Base-by-base conservation (phyloP, 1,140 invertebrate species). In the Phthorimaea operculella region DNA sequence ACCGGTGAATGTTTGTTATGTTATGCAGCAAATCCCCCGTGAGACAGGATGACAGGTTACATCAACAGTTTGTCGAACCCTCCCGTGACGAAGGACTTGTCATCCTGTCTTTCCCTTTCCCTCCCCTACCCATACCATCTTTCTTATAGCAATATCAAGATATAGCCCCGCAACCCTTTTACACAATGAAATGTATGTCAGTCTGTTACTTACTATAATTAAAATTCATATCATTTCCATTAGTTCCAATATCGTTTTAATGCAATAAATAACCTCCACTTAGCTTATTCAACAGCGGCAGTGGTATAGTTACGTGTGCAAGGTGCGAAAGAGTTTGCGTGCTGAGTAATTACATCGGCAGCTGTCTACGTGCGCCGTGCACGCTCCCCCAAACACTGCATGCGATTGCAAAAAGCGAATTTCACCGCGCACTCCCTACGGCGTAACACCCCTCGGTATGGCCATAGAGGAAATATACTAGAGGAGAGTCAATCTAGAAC, bases 311-410 rank as follows among this genome's bases (percentile, higher is more conserved):
- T 58, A 63, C 58, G 62, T 54, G 58, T 63, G 74, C 80, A 83
- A 81, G 80, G 80, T 83, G 80, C 74, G 65, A 83, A 80, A 74
- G 78, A 72, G 75, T 79, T 79, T 56, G 77, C 72, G 73, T 80
- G 78, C 60, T 72, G 65, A 72, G 71, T 79, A 75, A 77, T 81
- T 79, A 72, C 68, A 69, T 71, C 58, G 71, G 66, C 77, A 81
- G 78, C 78, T 81, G 80, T 68, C 67, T 68, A 68, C 62, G 54
- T 62, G 60, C 65, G 64, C 57, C 66, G 64, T 14, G 76, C 79
- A 78, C 68, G 67, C 64, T 74, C 73, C 72, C 75, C 75, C 73
- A 73, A 77, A 79, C 66, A 63, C 63, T 55, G 61, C 70, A 68
- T 66, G 67, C 70, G 64, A 70, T 65, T 68, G 68, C 66, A 73